A percentile compares a stretch with the other conserved stretches of the same genome.
Conservation (phyloP, 2,113 vertebrate genomes). For the Callopanchax toddi region DNA sequence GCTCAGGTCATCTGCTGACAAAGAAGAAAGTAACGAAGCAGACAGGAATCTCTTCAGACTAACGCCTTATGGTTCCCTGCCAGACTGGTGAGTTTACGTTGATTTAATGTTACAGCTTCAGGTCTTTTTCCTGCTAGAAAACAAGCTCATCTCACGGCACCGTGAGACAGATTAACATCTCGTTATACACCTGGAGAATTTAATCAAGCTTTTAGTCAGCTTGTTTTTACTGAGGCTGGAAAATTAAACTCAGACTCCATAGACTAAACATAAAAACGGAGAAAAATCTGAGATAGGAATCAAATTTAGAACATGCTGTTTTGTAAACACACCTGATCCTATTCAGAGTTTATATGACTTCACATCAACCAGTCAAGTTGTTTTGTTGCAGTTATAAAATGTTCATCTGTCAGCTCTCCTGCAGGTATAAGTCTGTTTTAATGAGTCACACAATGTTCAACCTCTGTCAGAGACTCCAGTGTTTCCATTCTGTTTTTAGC, state of each 20-base stretch:
- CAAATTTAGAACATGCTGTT: not conserved
- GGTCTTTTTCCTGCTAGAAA: constrained; percentile 1
- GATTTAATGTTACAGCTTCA: not conserved
- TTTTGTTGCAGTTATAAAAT: no score
- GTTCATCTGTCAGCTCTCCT: no score
- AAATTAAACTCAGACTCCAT: not conserved
- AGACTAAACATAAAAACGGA: not conserved
- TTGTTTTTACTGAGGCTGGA: not conserved
- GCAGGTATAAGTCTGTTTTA: no score
- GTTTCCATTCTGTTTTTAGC: not conserved
- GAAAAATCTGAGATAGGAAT: not conserved
- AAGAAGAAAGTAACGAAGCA: constrained; percentile 38
- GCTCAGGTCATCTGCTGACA: constrained; percentile 29
- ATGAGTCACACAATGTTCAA: no score
- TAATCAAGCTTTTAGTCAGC: constrained; percentile 15
- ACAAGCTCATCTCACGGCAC: no score
- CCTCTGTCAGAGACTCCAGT: not conserved
- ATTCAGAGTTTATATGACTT: no score
- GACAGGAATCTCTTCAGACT: constrained; percentile 73
- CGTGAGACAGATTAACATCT: not conserved
- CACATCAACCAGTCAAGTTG: no score
- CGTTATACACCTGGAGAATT: constrained; percentile 12
- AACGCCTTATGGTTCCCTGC: constrained; percentile 76
- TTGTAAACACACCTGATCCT: not conserved
- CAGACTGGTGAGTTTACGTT: constrained; percentile 77